Base-by-base conservation (phyloP, 2,888 invertebrate genomes). In the Hedya salicella region DNA sequence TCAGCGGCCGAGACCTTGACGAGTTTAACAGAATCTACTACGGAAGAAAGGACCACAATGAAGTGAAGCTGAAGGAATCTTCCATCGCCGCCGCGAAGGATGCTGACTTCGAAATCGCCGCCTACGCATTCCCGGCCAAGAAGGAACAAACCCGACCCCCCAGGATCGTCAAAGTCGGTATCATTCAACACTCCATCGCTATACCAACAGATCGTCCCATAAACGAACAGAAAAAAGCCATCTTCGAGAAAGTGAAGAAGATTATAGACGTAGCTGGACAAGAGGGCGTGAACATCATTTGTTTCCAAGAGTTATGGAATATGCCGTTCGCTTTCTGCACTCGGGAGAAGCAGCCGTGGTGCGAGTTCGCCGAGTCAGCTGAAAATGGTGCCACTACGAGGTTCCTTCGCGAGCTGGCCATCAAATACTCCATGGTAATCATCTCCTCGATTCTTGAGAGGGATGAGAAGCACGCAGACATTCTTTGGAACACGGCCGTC, bases 301-400 rank as follows among this genome's bases (percentile, higher is more conserved):
- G 99, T 80, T 95, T 99, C 78, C 99, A 99, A 89, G 99, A 99
- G 88, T 96, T 98, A 9, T 99, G 99, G 99, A 96, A 96, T 64
- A 99, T 99, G 99, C 99, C 99, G 0, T 99, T 99, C 90, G 98
- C 97, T 0, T 99, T 99, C 88, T 99, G 99, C 85, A 99, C 99
- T 0, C 94, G 99, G 44, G 98, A 98, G 89, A 98, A 98, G 82
- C 94, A 95, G 69, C 99, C 99, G 0, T 99, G 99, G 99, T 97
- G 97, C 79, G 98, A 99, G 88, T 98, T 99, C 86, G 99, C 99
- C 0, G 99, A 99, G 86, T 95, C 96, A 21, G 98, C 97, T 0
- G 96, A 97, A 83, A 91, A 94, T 59, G 99, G 99, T 0, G 96
- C 97, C 0, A 96, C 98, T 0, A 98, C 97, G 0, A 93, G 94